Evolutionary conservation across 2,888 invertebrate genomes (phyloP), one percentile per base, ranked within the genome.

Genomic region (Dilophus febrilis): DNA sequence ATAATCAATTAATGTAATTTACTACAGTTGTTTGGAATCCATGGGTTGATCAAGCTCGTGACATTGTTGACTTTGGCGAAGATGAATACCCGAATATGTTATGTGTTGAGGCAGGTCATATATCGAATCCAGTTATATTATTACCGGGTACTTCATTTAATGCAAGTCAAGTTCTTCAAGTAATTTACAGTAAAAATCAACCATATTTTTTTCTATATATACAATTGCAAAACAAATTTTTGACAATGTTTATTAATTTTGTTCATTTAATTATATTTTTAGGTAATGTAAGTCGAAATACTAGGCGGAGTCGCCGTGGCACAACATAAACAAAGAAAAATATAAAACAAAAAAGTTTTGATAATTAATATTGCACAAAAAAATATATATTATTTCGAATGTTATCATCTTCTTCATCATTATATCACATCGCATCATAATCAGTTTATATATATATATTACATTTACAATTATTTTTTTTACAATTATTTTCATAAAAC

Each of bases 31-130:
- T 94, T 47, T 95, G 94, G 94, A 94, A 94, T 68, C 94, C 94
- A 1, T 94, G 94, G 94, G 67, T 79, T 47, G 90, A 91, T 53
- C 84, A 83, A 60, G 91, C 92, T 19, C 81, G 86, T 52, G 87
- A 87, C 58, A 86, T 92, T 66, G 71, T 77, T 3, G 94, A 94
- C 65, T 90, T 94, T 60, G 92, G 90, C n/a, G 90, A 92, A 63
- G 90, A 91, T 55, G 92, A 94, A 64, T 94, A 87, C 64, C 87
- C 86, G 10, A 87, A 86, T 61, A 92, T 95, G 92, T 73, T 94
- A 50, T 95, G 94, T 63, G 87, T 95, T 45, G 94, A 94, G 65
- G 82, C 90, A 44, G 92, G 91, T 19, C 82, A 85, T 53, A 88
- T 92, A 17, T 82, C 83, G 48, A 75, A 80, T 53, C 88, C 88